Evolutionary conservation across 1,140 invertebrate genomes (phyloP), one percentile per base, ranked within the genome.

Genomic region (Megathymus violae): DNA sequence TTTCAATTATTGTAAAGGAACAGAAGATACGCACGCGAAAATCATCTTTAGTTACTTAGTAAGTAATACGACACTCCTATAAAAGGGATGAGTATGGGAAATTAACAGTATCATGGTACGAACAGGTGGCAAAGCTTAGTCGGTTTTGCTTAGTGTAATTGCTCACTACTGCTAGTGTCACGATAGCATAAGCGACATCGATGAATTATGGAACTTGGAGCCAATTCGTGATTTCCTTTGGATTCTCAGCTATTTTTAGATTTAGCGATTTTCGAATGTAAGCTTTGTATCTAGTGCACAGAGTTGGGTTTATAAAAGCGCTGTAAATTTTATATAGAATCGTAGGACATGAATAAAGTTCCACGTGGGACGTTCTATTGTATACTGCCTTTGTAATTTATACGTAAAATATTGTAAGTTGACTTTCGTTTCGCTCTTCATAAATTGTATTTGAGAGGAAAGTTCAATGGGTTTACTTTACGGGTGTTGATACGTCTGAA

Each of bases 41-140:
- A 38, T 66, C 7, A 31, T 58, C 64, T 68, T 63, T 75, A 71
- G 19, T 50, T 11, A 9, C 27, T 3, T 61, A n/a, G 36, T 10
- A 41, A 76, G 70, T 73, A 62, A 66, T 34, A 46, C 50, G 36
- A 62, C 47, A 75, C 71, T 73, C 25, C 41, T 5, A 15, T 69
- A 51, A 46, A 62, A 58, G 14, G 25, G 22, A 38, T 64, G 4
- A 52, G 58, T 46, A 62, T 73, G 76, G 75, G 75, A 77, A 78
- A 83, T 82, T 82, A 86, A 85, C 73, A 78, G 75, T 80, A 82
- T 76, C 58, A 59, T 52, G 64, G 75, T 79, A 79, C 79, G 72
- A 86, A 87, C 83, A 89, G 86, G 86, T 87, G 84, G 81, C 76
- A 77, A 76, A 62, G 77, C 73, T 82, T 76, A 80, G 80, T 80